Base-by-base conservation (phyloP, 1,140 invertebrate genomes). In the Magallana ariakensis region DNA sequence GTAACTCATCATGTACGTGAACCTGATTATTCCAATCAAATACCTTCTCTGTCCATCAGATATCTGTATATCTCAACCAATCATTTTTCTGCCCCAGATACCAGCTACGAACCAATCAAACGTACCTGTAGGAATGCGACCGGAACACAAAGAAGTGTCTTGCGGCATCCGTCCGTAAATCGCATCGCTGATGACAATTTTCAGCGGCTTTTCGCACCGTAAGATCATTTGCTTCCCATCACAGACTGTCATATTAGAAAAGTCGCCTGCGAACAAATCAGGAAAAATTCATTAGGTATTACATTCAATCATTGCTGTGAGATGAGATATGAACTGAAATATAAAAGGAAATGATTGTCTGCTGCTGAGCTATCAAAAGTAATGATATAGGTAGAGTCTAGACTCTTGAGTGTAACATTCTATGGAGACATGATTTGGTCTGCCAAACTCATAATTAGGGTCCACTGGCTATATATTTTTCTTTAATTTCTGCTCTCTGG, bases 101-200 rank as follows among this genome's bases (percentile, higher is more conserved):
- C 33, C 33, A 46, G 5, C 33, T 46, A 2, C 0, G 33, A 46
- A n/a, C n/a, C 62, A 7, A 66, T n/a, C 62, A 66, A 66, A 46
- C 33, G 66, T 75, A 75, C 66, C 66, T 75, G 66, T 96, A 87
- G 97, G 97, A 26, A 97, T 97, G 96, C 1, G 97, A 97, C 85
- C 62, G 4, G 97, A 97, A 95, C 98, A 99, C 91, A 98, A 97
- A 88, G 97, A 96, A 86, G 97, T 98, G 91, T 98, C 97, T 92
- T 97, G 97, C 9, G 91, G 97, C 0, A 97, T 98, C 85, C 97
- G 96, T 10, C 98, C 98, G 94, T 97, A 99, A 92, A 97, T 97
- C 9, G 98, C 98, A 60, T 97, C 98, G 94, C 98, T 98, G 88
- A 99, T 97, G 22, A 97, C 98, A 8, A 99, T 96, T 91, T 98